Percentiles rank a stretch among this genome's conserved stretches.
phyloP scores from a whole-genome alignment of 2,113 vertebrate species.

The Columba janthina region DNA sequence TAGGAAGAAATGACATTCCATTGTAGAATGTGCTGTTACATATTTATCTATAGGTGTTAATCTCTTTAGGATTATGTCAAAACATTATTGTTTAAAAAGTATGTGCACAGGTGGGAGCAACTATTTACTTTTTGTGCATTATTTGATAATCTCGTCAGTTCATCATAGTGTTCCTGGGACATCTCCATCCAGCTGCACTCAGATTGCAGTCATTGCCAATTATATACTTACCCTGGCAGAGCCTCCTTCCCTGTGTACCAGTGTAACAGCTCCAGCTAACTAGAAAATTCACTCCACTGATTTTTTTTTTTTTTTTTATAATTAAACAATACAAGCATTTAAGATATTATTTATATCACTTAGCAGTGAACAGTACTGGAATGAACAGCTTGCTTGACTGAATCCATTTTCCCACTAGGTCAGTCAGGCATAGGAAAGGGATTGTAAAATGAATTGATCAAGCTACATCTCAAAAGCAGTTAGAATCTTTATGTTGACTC shows the following conservation, averaged over 20 bases:
- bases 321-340: slow-evolving; percentile 33
- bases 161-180: neutral
- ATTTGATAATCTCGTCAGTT: neutral
- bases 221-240: neutral
- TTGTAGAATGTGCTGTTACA: neutral
- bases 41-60: neutral
- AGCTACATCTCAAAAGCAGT: neutral
- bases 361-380: neutral
- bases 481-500: neutral
- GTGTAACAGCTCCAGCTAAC: neutral
- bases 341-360: slow-evolving; percentile 31
- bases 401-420: neutral
- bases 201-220: neutral
- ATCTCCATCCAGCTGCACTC: slow-evolving; percentile 14
- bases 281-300: slow-evolving; percentile 6
- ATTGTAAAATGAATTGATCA: slow-evolving; percentile 16
- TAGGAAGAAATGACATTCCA: neutral
- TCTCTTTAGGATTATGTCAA: neutral
- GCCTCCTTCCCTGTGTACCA: neutral
- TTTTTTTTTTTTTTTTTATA: slow-evolving; percentile 21
- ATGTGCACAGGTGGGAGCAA: neutral
- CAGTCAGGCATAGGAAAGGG: neutral
- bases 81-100: neutral
- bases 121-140: neutral
- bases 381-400: neutral